Evolutionary conservation across 2,797 vertebrate genomes (phyloP).

Genomic region (Buceros bicornis): DNA sequence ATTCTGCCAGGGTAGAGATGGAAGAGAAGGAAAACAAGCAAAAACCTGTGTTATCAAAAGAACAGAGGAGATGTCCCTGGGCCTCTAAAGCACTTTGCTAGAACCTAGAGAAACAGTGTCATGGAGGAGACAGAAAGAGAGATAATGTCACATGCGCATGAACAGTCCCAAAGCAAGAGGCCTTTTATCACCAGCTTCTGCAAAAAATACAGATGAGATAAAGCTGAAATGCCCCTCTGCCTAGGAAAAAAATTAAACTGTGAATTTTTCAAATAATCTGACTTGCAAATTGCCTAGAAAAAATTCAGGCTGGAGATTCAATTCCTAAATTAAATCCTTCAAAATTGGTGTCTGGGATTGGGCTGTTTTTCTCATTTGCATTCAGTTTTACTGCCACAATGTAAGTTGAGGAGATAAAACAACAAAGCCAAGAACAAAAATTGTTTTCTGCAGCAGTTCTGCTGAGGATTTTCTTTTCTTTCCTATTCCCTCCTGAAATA

Average conservation of each 20-base stretch:
- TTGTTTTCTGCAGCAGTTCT: conserved; percentile 28
- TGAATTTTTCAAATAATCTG: conserved; percentile 35
- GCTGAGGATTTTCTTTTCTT: conserved; percentile 19
- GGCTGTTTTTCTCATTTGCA: conserved; percentile 20
- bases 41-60: not conserved
- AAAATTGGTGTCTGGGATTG: not conserved
- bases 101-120: not conserved
- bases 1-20: not conserved
- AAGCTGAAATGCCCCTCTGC: not conserved
- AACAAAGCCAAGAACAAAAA: conserved; percentile 26
- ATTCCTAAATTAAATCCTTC: conserved; percentile 34
- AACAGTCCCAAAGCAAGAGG: not conserved
- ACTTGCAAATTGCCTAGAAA: conserved; percentile 36
- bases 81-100: not conserved
- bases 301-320: not conserved
- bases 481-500: conserved; percentile 10
- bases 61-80: not conserved
- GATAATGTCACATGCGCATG: not conserved
- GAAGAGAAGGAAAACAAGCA: not conserved
- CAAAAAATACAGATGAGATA: not conserved
- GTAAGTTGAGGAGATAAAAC: not conserved
- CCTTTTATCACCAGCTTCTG: not conserved
- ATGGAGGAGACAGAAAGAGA: not conserved
- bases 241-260: not conserved
- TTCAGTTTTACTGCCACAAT: not conserved